Conservation (phyloP, 2,888 invertebrate species). For the Adelognathus sp. region DNA sequence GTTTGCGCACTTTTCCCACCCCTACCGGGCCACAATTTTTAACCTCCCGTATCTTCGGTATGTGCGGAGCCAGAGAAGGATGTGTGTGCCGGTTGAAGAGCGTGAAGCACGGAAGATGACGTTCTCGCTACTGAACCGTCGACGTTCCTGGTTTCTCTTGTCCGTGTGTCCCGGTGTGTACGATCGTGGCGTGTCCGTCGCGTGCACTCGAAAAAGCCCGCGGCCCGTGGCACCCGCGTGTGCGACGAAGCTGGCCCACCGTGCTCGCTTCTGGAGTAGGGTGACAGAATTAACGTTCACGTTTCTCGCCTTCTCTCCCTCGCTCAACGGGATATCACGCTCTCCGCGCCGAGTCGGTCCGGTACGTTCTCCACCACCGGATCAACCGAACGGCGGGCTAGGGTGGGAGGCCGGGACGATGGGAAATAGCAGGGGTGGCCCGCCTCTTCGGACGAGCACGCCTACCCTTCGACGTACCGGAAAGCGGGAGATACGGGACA, state of each 20-base stretch:
- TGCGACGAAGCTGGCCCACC: constrained; percentile 61
- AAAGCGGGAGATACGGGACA: background rate
- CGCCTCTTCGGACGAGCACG: constrained; percentile 55
- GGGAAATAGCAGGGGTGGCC: constrained; percentile 50
- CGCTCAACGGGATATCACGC: background rate
- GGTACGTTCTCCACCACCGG: constrained; percentile 48
- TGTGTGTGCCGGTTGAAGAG: background rate
- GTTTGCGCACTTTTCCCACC: constrained; percentile 57
- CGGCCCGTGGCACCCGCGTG: constrained; percentile 63
- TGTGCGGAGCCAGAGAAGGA: background rate
- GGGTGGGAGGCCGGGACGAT: constrained; percentile 43
- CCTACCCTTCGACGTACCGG: constrained; percentile 40
- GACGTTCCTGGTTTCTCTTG: constrained; percentile 23
- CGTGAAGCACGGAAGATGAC: background rate
- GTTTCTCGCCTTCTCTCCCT: constrained; percentile 27
- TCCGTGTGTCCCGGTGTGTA: constrained; percentile 41
- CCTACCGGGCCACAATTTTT: constrained; percentile 3
- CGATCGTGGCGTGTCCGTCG: constrained; percentile 57
- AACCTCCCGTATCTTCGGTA: background rate
- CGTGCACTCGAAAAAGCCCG: constrained; percentile 58
- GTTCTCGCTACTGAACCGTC: constrained; percentile 5
- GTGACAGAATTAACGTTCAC: constrained; percentile 52
- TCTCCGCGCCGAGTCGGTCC: constrained; percentile 19
- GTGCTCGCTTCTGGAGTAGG: constrained; percentile 55
- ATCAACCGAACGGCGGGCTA: constrained; percentile 1